A percentile compares a stretch with the other conserved stretches of the same genome.
Conservation (phyloP, 2,797 vertebrate species). For the Rhinogobio ventralis region DNA sequence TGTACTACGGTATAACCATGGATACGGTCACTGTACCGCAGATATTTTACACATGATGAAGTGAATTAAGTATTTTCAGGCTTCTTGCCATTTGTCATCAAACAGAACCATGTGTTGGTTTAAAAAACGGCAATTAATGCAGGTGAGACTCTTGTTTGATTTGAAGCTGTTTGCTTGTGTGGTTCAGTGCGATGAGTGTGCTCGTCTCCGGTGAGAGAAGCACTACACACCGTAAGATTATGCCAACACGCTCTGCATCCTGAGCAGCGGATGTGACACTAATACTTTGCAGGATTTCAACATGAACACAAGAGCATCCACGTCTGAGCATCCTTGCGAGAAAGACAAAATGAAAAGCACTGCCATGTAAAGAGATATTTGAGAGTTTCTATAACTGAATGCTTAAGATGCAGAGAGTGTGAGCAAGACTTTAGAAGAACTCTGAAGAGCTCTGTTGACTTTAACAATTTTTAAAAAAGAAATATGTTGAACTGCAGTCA, state of each 20-base stretch:
- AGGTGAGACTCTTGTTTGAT: conserved; percentile 15
- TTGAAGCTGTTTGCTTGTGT: conserved; percentile 32
- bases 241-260: conserved; percentile 41
- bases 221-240: conserved; percentile 45
- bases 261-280: conserved; percentile 51
- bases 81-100: not conserved
- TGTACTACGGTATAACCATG: not conserved
- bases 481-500: not conserved
- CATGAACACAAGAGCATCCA: conserved; percentile 13
- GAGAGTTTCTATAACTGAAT: not conserved
- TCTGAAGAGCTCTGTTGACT: not conserved
- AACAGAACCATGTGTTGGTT: conserved; percentile 9
- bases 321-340: conserved; percentile 11
- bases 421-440: conserved; percentile 2
- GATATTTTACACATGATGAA: not conserved
- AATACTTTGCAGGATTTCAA: conserved; percentile 34
- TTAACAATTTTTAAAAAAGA: conserved; percentile 16
- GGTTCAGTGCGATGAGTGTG: conserved; percentile 16
- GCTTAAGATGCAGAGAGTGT: conserved; percentile 3
- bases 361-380: not conserved
- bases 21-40: not conserved
- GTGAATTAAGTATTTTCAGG: not conserved
- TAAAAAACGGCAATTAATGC: conserved; percentile 12
- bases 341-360: conserved; percentile 27
- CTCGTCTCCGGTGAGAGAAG: conserved; percentile 35